A percentile compares a stretch with the other conserved stretches of the same genome.
Evolutionary conservation across 2,797 vertebrate species (phyloP).

Genomic region (Philypnodon macrostomus): DNA sequence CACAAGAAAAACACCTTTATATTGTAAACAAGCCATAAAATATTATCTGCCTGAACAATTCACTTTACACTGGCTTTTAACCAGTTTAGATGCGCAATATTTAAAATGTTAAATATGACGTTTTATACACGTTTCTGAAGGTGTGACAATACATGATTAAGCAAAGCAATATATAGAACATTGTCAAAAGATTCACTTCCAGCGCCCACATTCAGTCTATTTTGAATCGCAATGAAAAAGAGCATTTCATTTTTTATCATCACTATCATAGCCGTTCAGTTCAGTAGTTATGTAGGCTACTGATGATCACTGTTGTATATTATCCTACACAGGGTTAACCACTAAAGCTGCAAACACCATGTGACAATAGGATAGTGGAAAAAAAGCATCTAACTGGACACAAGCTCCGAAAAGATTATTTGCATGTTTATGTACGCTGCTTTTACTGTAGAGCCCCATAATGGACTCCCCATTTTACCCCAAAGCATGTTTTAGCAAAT

Average conservation of each 20-base stretch:
- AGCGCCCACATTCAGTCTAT: background rate
- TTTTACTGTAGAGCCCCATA: slow-evolving; percentile 41
- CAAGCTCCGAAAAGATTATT: slow-evolving; percentile 30
- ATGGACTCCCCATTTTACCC: slow-evolving; percentile 34
- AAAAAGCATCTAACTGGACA: slow-evolving; percentile 7
- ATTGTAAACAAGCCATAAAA: slow-evolving; percentile 50
- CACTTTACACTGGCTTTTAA: slow-evolving; percentile 20
- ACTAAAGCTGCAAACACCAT: slow-evolving; percentile 46
- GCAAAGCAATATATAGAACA: slow-evolving; percentile 47
- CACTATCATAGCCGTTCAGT: background rate
- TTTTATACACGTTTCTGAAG: slow-evolving; percentile 27
- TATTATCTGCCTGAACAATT: slow-evolving; percentile 31
- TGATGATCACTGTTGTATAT: background rate
- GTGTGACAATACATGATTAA: slow-evolving; percentile 30
- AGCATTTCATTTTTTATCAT: background rate
- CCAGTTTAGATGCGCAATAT: slow-evolving; percentile 22
- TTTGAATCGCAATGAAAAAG: background rate
- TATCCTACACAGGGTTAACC: slow-evolving; percentile 12
- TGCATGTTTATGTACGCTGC: slow-evolving; percentile 62
- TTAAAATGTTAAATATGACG: slow-evolving; percentile 12
- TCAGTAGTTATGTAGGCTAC: background rate
- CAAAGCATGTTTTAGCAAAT: slow-evolving; percentile 62
- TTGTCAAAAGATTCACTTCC: slow-evolving; percentile 10
- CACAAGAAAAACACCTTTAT: slow-evolving; percentile 44
- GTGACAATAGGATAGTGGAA: slow-evolving; percentile 50